Evolutionary conservation across 2,797 vertebrate genomes (phyloP).

Genomic region (Melanotaenia trifasciata): DNA sequence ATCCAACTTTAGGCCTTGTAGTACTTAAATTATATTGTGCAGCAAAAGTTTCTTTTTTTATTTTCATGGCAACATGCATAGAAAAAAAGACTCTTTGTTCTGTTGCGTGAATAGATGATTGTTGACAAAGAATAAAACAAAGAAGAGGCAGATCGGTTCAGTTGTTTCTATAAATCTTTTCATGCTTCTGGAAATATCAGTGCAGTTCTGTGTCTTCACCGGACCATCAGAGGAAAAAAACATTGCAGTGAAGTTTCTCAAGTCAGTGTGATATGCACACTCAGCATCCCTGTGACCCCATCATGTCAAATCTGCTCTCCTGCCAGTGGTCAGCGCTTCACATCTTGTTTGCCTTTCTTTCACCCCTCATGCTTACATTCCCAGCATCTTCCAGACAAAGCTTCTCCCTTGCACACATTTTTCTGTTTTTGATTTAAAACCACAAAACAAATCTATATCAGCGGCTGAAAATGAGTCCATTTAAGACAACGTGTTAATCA

Average conservation of each 20-base stretch:
- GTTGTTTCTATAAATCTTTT: neutral
- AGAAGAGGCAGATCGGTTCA: neutral
- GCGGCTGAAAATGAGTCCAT: neutral
- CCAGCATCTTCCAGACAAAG: neutral
- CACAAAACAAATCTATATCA: neutral
- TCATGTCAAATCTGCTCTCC: neutral
- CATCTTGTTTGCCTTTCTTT: constrained; percentile 6
- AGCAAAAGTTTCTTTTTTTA: neutral
- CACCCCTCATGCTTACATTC: neutral
- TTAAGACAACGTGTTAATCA: neutral
- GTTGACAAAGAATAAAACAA: neutral
- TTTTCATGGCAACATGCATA: neutral
- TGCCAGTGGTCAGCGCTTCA: neutral
- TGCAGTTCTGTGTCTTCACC: neutral
- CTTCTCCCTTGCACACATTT: neutral
- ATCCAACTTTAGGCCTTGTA: neutral
- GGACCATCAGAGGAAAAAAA: neutral
- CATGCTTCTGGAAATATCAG: neutral
- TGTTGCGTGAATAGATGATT: neutral
- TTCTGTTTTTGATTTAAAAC: neutral
- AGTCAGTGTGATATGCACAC: neutral
- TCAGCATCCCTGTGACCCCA: neutral
- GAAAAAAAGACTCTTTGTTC: neutral
- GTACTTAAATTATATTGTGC: neutral
- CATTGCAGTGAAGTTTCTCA: neutral